A percentile compares a stretch with the other conserved stretches of the same genome.
Evolutionary conservation across 2,797 vertebrate genomes (phyloP).

Genomic region (Silurus lanzhouensis): DNA sequence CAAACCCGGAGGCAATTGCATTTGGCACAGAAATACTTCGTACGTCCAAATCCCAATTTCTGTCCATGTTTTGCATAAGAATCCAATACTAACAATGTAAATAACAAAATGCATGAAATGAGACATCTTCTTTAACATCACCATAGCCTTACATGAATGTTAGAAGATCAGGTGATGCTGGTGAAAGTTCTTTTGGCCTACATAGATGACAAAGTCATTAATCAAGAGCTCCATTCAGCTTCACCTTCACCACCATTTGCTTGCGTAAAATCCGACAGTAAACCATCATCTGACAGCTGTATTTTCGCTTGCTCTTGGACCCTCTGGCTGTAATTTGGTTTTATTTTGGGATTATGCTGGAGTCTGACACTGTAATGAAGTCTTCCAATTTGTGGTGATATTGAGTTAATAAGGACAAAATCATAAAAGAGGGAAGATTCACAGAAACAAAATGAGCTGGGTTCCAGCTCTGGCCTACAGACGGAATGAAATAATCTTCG

Average conservation of each 20-base stretch:
- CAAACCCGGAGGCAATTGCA: too few relatives aligned
- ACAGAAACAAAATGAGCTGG: constrained; percentile 30
- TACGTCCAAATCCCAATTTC: too few relatives aligned
- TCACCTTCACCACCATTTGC: neutral
- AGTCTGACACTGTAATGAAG: constrained; percentile 57
- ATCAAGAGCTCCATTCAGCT: constrained; percentile 9
- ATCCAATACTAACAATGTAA: too few relatives aligned
- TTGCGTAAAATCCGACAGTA: constrained; percentile 3
- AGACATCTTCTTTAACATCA: neutral
- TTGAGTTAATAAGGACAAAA: constrained; percentile 63
- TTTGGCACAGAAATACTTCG: too few relatives aligned
- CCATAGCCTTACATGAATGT: neutral
- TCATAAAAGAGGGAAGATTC: constrained; percentile 62
- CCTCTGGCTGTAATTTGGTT: constrained; percentile 19
- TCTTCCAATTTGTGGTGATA: constrained; percentile 62
- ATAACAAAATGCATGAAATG: too few relatives aligned
- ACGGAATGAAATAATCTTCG: neutral
- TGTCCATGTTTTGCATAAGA: too few relatives aligned
- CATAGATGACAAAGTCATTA: constrained; percentile 18
- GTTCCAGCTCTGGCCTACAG: constrained; percentile 16
- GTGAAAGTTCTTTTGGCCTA: neutral
- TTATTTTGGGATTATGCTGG: constrained; percentile 48
- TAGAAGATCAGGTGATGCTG: neutral
- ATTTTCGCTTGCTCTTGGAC: neutral
- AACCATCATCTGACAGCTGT: neutral